Base-by-base conservation (phyloP, 2,888 invertebrate genomes). In the Thera britannica region DNA sequence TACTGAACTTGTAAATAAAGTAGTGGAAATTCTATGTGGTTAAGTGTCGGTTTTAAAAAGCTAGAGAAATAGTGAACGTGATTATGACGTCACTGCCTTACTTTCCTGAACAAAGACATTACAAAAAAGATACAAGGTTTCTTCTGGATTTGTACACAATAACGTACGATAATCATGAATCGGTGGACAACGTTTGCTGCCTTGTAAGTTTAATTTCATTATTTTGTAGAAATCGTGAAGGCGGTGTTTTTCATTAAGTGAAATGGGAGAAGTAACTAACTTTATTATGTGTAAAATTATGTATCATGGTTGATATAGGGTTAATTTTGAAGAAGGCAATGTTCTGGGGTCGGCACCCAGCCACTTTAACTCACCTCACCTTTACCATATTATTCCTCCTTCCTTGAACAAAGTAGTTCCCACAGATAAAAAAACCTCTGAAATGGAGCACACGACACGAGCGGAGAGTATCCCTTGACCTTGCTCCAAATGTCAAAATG, bases 51-150 rank as follows among this genome's bases (percentile, higher is more conserved):
- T 34, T 12, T 7, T 49, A 3, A 49, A 12, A 49, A 49, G 34
- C 34, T 23, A 51, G 11, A 56, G n/a, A 38, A 56, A 12, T n/a
- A n/a, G 35, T 23, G n/a, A 34, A 11, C 60, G 68, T 68, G 57
- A 68, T 64, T 65, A 93, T 93, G 93, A 88, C 90, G 86, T 94
- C 94, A 75, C 85, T 94, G 89, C 94, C 94, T 73, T 94, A 94
- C 84, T 88, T 93, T 83, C 88, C 91, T 70, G 94, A 94, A 90
- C 93, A 96, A 88, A 95, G 97, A 81, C 97, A 97, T 90, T 97
- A 97, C 86, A 97, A 97, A 91, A 97, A 97, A 90, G 97, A 97
- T 84, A 97, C 97, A 57, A 94, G 97, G 77, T 97, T 97, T 90
- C 95, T 97, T 70, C 94, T 96, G 82, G 97, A 97, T 93, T 95